These are phyloP conservation scores for Caenorhabditis sp. DNA, from an alignment of 2,888 invertebrate genomes.

Conservation along the genomic window DNA sequence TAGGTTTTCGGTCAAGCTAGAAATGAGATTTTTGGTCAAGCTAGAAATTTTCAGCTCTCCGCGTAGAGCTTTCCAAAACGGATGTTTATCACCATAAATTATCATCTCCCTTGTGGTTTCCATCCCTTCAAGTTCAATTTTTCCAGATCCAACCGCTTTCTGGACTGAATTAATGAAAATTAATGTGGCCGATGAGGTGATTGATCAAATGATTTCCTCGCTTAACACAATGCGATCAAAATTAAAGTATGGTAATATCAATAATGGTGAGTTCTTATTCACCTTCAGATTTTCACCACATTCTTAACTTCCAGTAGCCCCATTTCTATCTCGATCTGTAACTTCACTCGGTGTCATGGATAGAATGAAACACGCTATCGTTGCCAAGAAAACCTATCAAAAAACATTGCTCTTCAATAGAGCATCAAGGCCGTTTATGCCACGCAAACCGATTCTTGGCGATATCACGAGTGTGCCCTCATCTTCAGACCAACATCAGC, in stretches of 20 bases:
- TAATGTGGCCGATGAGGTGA: neutral
- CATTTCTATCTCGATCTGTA: neutral
- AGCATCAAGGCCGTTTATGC: neutral
- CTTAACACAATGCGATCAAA: neutral
- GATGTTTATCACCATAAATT: too few relatives aligned
- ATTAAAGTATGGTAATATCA: neutral
- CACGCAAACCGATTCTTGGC: neutral
- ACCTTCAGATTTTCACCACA: neutral
- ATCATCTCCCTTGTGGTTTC: too few relatives aligned
- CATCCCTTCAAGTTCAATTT: too few relatives aligned
- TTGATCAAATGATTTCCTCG: neutral
- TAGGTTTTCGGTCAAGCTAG: too few relatives aligned
- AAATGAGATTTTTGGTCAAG: too few relatives aligned
- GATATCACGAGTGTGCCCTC: neutral
- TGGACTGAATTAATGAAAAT: constrained; percentile 7
- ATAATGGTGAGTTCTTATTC: neutral
- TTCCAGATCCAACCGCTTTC: constrained; percentile 5
- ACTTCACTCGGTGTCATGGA: neutral
- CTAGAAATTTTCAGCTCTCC: too few relatives aligned
- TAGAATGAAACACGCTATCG: neutral
- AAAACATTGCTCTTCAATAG: neutral
- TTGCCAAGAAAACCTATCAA: neutral
- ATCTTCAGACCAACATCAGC: too few relatives aligned
- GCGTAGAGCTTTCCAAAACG: too few relatives aligned
- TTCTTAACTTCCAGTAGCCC: neutral